Evolutionary conservation across 1,140 invertebrate genomes (phyloP).

Genomic region (Copidosoma floridanum): DNA sequence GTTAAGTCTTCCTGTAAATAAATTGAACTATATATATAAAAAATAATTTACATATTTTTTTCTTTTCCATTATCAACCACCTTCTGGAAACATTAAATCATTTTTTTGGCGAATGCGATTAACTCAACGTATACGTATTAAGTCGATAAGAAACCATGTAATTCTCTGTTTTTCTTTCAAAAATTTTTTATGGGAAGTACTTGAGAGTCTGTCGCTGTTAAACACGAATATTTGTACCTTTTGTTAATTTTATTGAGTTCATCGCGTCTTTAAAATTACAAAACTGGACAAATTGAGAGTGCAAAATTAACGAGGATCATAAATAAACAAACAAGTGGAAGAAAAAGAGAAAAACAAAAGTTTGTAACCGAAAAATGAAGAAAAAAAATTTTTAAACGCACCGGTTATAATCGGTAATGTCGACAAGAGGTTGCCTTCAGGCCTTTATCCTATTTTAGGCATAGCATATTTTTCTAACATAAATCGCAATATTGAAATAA

Average conservation of each 20-base stretch:
- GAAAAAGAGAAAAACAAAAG: conserved; percentile 27
- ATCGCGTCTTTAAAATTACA: conserved; percentile 19
- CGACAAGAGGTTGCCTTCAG: conserved; percentile 54
- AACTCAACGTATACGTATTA: no score
- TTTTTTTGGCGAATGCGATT: no score
- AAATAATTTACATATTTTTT: conserved; percentile 25
- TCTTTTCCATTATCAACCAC: conserved; percentile 17
- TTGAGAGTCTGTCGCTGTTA: conserved; percentile 23
- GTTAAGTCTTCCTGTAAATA: conserved; percentile 34
- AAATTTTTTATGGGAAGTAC: conserved; percentile 17
- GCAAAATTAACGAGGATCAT: conserved; percentile 27
- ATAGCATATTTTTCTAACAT: conserved; percentile 59
- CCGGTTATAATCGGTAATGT: conserved; percentile 47
- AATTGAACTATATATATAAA: conserved; percentile 23
- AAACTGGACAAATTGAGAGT: conserved; percentile 10
- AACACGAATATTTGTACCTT: conserved; percentile 17
- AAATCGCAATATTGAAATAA: conserved; percentile 53
- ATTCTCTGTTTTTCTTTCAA: no score
- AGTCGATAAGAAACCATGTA: no score
- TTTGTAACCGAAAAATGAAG: conserved; percentile 23
- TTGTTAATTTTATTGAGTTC: conserved; percentile 16
- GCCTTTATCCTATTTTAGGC: conserved; percentile 58
- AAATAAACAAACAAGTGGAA: conserved; percentile 22
- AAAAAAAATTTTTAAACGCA: conserved; percentile 12
- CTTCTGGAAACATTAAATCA: not conserved